Evolutionary conservation across 1,140 invertebrate genomes (phyloP).

Genomic region (Apocrypta bakeri): DNA sequence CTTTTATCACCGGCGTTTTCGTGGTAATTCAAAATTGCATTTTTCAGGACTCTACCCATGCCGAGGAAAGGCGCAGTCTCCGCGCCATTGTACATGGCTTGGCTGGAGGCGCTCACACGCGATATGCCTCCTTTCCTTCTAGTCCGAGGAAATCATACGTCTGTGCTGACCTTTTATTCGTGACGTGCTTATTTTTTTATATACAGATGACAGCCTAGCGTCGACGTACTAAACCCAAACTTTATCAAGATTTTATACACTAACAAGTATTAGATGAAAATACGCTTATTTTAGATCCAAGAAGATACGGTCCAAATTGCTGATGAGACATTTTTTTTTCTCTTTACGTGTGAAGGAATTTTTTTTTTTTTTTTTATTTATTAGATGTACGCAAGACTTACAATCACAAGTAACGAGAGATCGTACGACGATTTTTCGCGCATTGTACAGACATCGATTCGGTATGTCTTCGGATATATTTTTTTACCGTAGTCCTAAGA

Average conservation of each 20-base stretch:
- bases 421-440: neutral
- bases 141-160: constrained; percentile 95
- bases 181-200: constrained; percentile 73
- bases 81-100: constrained; percentile 93
- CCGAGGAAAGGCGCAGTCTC: constrained; percentile 92
- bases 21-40: neutral
- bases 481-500: constrained; percentile 38
- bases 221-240: neutral
- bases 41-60: constrained; percentile 91
- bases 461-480: constrained; percentile 34
- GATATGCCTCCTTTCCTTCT: constrained; percentile 94
- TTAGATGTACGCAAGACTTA: neutral
- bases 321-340: neutral
- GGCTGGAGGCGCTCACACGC: constrained; percentile 92
- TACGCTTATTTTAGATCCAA: neutral
- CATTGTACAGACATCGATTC: constrained; percentile 28
- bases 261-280: constrained; percentile 27
- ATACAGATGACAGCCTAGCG: neutral
- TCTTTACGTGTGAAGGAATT: neutral
- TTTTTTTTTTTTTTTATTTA: neutral
- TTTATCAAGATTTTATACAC: constrained; percentile 13
- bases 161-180: constrained; percentile 97
- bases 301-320: neutral
- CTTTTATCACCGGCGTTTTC: neutral
- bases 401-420: neutral